Evolutionary conservation across 2,113 vertebrate species (phyloP).

Genomic region (Anoura caudifer): DNA sequence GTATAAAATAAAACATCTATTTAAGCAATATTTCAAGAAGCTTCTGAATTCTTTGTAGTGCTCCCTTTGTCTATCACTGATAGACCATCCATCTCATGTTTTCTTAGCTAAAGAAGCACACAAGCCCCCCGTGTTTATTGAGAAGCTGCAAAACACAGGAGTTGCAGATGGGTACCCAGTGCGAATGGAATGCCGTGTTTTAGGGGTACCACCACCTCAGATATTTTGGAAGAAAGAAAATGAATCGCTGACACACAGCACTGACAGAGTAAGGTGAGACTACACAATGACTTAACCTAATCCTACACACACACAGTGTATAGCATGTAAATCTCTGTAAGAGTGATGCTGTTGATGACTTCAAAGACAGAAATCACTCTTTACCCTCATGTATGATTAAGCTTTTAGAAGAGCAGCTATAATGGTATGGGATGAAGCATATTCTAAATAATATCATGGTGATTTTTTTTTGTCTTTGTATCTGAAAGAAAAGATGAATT

Average conservation of each 20-base stretch:
- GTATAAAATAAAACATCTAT: neutral
- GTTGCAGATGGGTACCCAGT: constrained; percentile 96
- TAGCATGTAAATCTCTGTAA: neutral
- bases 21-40: neutral
- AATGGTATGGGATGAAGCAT: neutral
- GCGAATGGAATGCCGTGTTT: constrained; percentile 93
- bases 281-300: neutral
- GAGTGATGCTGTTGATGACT: neutral
- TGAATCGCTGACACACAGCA: constrained; percentile 97
- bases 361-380: neutral
- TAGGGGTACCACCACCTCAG: constrained; percentile 90
- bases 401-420: neutral
- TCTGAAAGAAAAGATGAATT: neutral
- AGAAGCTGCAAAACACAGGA: constrained; percentile 98
- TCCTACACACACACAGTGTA: neutral
- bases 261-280: constrained; percentile 94
- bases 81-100: neutral
- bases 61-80: neutral
- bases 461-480: neutral
- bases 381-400: neutral
- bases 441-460: neutral
- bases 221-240: constrained; percentile 99
- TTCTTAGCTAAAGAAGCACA: constrained; percentile 95
- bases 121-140: constrained; percentile 91
- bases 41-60: neutral